Evolutionary conservation across 2,888 invertebrate genomes (phyloP).

Genomic region (Adelphocoris suturalis): DNA sequence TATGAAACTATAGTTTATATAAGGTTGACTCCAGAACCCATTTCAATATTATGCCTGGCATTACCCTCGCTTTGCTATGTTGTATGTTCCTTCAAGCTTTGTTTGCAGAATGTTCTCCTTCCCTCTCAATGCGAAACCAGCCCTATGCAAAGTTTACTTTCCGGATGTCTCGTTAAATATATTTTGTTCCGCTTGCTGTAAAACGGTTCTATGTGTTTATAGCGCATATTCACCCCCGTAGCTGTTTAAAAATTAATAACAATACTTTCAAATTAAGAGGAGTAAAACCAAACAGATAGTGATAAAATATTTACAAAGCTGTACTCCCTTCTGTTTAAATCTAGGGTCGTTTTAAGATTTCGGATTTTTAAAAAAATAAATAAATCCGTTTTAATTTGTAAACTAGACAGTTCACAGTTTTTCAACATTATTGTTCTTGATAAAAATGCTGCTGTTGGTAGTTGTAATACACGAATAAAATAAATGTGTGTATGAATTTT

Average conservation of each 20-base stretch:
- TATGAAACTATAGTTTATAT: background rate
- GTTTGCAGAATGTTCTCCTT: background rate
- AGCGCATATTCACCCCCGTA: background rate
- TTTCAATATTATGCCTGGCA: slow-evolving; percentile 4
- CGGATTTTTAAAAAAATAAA: too few relatives aligned
- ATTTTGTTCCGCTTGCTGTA: background rate
- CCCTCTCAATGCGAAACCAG: background rate
- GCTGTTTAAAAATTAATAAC: background rate
- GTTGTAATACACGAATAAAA: too few relatives aligned
- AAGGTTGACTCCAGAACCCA: background rate
- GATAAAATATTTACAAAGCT: background rate
- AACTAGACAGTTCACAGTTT: too few relatives aligned
- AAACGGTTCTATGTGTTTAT: background rate
- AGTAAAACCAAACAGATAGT: background rate
- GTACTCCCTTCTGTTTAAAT: too few relatives aligned
- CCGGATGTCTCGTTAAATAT: background rate
- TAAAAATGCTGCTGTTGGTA: too few relatives aligned
- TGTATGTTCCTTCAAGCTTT: background rate
- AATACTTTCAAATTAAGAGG: background rate
- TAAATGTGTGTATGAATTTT: too few relatives aligned
- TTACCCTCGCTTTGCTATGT: background rate
- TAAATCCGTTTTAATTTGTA: too few relatives aligned
- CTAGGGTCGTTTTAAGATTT: too few relatives aligned
- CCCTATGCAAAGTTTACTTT: slow-evolving; percentile 22
- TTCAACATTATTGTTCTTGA: too few relatives aligned